Percentiles rank a stretch among this genome's conserved stretches.
Evolutionary conservation across 2,113 vertebrate genomes (phyloP).

Genomic region (Aptenodytes forsteri): DNA sequence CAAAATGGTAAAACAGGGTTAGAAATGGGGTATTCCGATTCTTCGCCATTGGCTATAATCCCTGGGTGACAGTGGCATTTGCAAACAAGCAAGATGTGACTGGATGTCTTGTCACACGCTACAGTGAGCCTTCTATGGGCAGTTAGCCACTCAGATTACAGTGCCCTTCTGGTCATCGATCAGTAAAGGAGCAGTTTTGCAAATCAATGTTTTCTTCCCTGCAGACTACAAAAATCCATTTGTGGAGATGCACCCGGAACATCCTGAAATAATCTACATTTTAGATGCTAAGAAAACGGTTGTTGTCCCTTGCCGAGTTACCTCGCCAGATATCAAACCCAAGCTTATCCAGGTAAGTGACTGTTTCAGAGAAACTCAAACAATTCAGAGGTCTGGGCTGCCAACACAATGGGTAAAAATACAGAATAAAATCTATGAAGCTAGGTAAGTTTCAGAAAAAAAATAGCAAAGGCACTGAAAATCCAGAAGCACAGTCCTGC

Average conservation of each 20-base stretch:
- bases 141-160: background rate
- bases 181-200: background rate
- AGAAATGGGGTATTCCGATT: background rate
- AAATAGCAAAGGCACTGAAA: background rate
- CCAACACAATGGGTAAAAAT: background rate
- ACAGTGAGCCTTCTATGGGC: background rate
- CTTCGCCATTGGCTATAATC: background rate
- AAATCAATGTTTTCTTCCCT: background rate
- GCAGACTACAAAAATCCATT: constrained; percentile 83
- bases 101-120: background rate
- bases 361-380: background rate
- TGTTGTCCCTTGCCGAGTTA: constrained; percentile 83
- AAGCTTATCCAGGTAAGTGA: constrained; percentile 76
- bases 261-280: constrained; percentile 29
- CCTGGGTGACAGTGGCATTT: too few species aligned
- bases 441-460: background rate
- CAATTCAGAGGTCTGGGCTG: background rate
- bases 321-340: constrained; percentile 77
- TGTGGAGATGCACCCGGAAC: constrained; percentile 20
- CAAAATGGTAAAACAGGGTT: background rate
- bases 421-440: background rate
- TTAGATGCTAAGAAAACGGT: constrained; percentile 48
- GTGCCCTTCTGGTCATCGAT: background rate
- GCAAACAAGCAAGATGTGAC: background rate
- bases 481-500: background rate